Conservation (phyloP, 2,797 vertebrate species). For the Eulemur coronatus region DNA sequence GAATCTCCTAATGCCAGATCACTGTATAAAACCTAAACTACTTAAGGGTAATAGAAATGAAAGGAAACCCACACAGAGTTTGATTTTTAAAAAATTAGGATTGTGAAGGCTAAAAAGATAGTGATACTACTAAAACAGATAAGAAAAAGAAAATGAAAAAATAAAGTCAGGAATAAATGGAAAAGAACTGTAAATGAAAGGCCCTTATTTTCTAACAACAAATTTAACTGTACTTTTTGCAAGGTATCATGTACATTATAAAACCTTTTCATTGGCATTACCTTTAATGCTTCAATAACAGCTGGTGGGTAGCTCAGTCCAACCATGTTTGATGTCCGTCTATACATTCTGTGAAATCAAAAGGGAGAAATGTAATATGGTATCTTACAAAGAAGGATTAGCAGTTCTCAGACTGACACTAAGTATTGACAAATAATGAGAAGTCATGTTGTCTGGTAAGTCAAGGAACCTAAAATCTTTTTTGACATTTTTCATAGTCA, state of each 20-base stretch:
- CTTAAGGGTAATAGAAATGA: neutral
- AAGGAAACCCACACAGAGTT: neutral
- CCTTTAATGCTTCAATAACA: conserved; percentile 95
- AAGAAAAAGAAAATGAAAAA: neutral
- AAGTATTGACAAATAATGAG: neutral
- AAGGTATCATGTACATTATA: neutral
- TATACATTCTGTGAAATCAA: conserved; percentile 93
- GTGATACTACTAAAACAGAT: neutral
- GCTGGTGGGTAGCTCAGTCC: conserved; percentile 93
- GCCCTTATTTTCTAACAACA: neutral
- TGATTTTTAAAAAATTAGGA: neutral
- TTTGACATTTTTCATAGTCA: neutral
- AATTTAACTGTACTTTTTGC: neutral
- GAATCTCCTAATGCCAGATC: neutral
- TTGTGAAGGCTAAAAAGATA: neutral
- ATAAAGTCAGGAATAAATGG: neutral
- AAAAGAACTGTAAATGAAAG: neutral
- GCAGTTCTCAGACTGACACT: neutral
- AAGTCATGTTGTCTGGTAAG: neutral
- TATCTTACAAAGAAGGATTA: neutral
- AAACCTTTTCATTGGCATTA: conserved; percentile 78
- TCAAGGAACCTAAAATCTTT: neutral
- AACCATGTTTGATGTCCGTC: conserved; percentile 94
- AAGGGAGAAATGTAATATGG: conserved; percentile 54
- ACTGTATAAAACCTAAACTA: neutral